These are phyloP conservation scores for Smutsia gigantea DNA, from an alignment of 2,797 vertebrate species.

Conservation along the genomic window DNA sequence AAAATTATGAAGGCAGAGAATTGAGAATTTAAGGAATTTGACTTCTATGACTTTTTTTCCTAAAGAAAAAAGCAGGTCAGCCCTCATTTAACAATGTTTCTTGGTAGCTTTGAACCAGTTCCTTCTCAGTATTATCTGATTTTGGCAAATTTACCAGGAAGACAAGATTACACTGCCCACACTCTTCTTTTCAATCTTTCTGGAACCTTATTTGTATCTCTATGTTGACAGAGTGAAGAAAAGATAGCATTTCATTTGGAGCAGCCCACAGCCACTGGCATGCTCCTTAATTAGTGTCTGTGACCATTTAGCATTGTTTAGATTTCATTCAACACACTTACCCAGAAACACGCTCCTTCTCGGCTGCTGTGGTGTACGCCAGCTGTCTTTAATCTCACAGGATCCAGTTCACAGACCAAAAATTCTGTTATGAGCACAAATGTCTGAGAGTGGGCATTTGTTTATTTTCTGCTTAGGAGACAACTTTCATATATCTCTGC, in stretches of 20 bases:
- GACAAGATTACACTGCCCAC: conserved; percentile 55
- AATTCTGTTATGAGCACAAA: conserved; percentile 73
- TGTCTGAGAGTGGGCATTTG: conserved; percentile 69
- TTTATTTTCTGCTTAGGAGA: conserved; percentile 76
- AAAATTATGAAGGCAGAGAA: background rate
- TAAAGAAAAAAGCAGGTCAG: background rate
- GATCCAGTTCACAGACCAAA: conserved; percentile 71
- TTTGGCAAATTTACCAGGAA: conserved; percentile 66
- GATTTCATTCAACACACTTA: conserved; percentile 60
- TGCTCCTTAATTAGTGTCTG: conserved; percentile 74
- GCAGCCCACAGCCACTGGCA: conserved; percentile 52
- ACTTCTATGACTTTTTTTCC: background rate
- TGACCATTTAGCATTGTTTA: conserved; percentile 72
- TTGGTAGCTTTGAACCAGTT: conserved; percentile 8
- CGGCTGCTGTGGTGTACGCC: conserved; percentile 53
- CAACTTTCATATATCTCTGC: conserved; percentile 64
- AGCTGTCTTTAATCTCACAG: conserved; percentile 80
- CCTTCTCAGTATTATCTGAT: conserved; percentile 62
- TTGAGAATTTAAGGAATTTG: conserved; percentile 4
- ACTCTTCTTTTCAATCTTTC: conserved; percentile 55
- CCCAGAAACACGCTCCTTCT: conserved; percentile 12
- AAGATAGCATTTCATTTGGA: conserved; percentile 54
- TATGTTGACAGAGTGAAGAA: conserved; percentile 57
- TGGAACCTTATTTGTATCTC: conserved; percentile 60
- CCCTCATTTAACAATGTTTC: conserved; percentile 34